A percentile compares a stretch with the other conserved stretches of the same genome.
Conservation (phyloP, 2,113 vertebrate genomes). For the Pelodiscus sinensis region DNA sequence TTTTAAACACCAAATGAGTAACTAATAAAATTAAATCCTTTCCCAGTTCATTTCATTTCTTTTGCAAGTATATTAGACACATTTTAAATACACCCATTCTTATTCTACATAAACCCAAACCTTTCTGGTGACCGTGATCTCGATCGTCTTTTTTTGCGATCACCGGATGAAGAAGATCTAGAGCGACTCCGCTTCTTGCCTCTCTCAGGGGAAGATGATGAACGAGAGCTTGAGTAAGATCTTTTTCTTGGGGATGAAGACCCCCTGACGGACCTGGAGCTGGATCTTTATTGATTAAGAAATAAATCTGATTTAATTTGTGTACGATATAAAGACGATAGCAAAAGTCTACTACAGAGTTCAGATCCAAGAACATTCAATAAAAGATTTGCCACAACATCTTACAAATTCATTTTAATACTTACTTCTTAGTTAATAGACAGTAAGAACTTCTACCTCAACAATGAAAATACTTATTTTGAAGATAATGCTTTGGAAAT, state of each 20-base stretch:
- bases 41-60: conserved; percentile 50
- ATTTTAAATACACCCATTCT: conserved; percentile 85
- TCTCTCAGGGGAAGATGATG: conserved; percentile 93
- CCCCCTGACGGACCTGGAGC: conserved; percentile 97
- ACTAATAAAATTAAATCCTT: conserved; percentile 28
- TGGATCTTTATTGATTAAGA: conserved; percentile 96
- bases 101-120: conserved; percentile 99
- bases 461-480: conserved; percentile 12
- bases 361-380: conserved; percentile 20
- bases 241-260: conserved; percentile 94
- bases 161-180: conserved; percentile 94
- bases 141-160: conserved; percentile 97
- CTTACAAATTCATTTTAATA: conserved; percentile 41
- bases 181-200: conserved; percentile 95
- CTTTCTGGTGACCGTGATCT: conserved; percentile 99
- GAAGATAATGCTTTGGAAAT: neutral
- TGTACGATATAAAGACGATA: conserved; percentile 53
- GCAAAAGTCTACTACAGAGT: conserved; percentile 2
- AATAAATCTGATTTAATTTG: conserved; percentile 89
- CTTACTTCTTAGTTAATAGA: conserved; percentile 77
- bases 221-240: conserved; percentile 89
- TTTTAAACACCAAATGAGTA: neutral
- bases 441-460: conserved; percentile 58
- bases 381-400: neutral
- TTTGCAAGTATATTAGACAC: conserved; percentile 46